Percentiles rank a stretch among this genome's conserved stretches.
These are phyloP conservation scores for Pseudochaenichthys georgianus DNA, from an alignment of 2,797 vertebrate species.

Conservation along the genomic window DNA sequence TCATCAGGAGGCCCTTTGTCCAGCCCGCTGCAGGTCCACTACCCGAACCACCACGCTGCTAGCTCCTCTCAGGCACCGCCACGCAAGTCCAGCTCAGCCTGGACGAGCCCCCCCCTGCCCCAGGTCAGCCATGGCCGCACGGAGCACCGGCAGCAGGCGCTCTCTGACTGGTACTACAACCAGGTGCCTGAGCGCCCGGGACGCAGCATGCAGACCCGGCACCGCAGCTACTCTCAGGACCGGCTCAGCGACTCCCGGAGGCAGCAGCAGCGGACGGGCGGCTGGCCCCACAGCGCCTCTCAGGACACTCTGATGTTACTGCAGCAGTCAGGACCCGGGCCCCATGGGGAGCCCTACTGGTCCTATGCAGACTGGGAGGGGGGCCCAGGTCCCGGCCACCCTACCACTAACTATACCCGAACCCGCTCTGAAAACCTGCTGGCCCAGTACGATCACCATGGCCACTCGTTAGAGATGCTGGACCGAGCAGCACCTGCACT, in stretches of 20 bases:
- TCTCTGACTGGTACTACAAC: slow-evolving; percentile 93
- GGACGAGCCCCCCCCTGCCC: slow-evolving; percentile 63
- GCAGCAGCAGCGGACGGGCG: slow-evolving; percentile 76
- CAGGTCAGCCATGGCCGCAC: slow-evolving; percentile 71
- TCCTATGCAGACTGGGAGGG: slow-evolving; percentile 74
- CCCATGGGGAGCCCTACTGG: slow-evolving; percentile 79
- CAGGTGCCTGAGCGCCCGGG: slow-evolving; percentile 85
- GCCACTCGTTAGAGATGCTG: slow-evolving; percentile 90
- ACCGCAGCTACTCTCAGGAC: slow-evolving; percentile 94
- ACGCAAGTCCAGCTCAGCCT: slow-evolving; percentile 68
- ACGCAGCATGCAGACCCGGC: slow-evolving; percentile 86
- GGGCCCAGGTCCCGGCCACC: slow-evolving; percentile 53
- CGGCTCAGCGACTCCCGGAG: slow-evolving; percentile 85
- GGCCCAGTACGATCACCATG: slow-evolving; percentile 81
- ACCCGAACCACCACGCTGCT: slow-evolving; percentile 78
- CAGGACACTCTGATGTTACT: slow-evolving; percentile 92
- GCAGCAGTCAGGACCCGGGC: slow-evolving; percentile 84
- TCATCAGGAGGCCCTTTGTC: slow-evolving; percentile 80
- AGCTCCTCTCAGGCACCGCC: slow-evolving; percentile 56
- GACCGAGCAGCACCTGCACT: slow-evolving; percentile 82
- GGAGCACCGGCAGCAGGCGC: slow-evolving; percentile 91
- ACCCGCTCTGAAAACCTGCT: slow-evolving; percentile 91
- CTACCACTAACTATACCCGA: slow-evolving; percentile 69
- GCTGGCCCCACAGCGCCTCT: slow-evolving; percentile 94
- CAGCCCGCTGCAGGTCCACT: slow-evolving; percentile 82